A percentile compares a stretch with the other conserved stretches of the same genome.
Conservation (phyloP, 2,797 vertebrate species). For the Hoplostethus mediterraneus region DNA sequence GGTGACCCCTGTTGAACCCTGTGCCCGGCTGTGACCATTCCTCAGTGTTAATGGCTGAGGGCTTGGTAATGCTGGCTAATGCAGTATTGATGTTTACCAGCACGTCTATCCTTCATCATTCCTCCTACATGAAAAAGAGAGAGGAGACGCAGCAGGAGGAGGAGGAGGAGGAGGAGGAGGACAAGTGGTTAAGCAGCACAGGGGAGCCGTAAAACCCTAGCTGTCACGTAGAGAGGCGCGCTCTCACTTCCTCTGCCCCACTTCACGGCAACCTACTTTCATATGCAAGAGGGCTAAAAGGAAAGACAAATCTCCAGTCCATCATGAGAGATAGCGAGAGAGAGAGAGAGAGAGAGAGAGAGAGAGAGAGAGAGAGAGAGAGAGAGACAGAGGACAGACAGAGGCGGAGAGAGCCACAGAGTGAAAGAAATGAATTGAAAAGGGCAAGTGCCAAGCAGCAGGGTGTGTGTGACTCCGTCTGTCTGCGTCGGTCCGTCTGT, state of each 20-base stretch:
- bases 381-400: conserved; percentile 41
- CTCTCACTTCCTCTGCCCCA: conserved; percentile 60
- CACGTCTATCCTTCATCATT: conserved; percentile 80
- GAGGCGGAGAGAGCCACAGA: conserved; percentile 47
- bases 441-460: conserved; percentile 49
- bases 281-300: conserved; percentile 45
- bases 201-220: conserved; percentile 79
- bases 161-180: conserved; percentile 29
- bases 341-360: conserved; percentile 18
- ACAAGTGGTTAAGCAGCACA: conserved; percentile 76
- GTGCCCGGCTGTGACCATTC: conserved; percentile 73
- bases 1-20: conserved; percentile 80
- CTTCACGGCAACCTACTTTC: conserved; percentile 68
- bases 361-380: no score
- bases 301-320: conserved; percentile 48
- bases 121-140: conserved; percentile 64
- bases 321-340: conserved; percentile 14
- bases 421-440: background rate
- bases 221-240: conserved; percentile 58
- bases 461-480: conserved; percentile 65
- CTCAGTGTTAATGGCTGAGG: conserved; percentile 82
- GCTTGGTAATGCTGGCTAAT: conserved; percentile 84
- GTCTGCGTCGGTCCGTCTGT: conserved; percentile 41
- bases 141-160: background rate
- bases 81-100: conserved; percentile 89